A percentile compares a stretch with the other conserved stretches of the same genome.
Conservation (phyloP, 1,140 invertebrate genomes). For the Papilio helenus region DNA sequence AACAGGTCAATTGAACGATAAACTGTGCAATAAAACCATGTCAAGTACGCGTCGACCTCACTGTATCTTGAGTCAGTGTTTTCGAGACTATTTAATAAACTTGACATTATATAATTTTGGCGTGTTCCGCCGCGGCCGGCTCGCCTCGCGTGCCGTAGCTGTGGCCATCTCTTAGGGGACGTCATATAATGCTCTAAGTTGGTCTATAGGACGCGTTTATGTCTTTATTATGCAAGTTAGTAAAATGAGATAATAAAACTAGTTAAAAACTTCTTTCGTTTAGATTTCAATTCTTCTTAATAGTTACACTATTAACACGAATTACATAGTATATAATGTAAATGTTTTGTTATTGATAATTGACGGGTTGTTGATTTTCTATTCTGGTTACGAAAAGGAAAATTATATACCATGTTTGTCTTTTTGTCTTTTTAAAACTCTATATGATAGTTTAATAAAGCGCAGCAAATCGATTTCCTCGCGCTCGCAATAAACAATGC, state of each 20-base stretch:
- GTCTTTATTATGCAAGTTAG: slow-evolving; percentile 11
- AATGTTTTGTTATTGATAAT: too few relatives aligned
- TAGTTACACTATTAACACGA: too few relatives aligned
- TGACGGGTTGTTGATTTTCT: too few relatives aligned
- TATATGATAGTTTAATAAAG: background rate
- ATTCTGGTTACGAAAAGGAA: background rate
- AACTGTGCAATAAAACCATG: slow-evolving; percentile 9
- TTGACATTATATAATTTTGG: slow-evolving; percentile 3
- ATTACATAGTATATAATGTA: too few relatives aligned
- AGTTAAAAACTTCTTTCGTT: too few relatives aligned
- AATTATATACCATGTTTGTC: too few relatives aligned
- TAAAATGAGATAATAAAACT: background rate
- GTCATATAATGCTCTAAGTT: background rate
- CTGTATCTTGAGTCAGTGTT: background rate
- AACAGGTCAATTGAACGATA: background rate
- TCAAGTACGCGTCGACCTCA: slow-evolving; percentile 2
- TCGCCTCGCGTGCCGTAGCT: background rate
- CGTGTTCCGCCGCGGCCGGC: background rate
- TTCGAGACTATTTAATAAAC: slow-evolving; percentile 9
- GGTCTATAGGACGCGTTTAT: background rate
- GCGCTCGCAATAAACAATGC: background rate
- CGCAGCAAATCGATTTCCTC: background rate
- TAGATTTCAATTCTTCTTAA: too few relatives aligned
- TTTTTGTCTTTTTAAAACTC: background rate
- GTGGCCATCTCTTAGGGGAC: background rate